Base-by-base conservation (phyloP, 2,888 invertebrate genomes). In the Andrena trimmerana region DNA sequence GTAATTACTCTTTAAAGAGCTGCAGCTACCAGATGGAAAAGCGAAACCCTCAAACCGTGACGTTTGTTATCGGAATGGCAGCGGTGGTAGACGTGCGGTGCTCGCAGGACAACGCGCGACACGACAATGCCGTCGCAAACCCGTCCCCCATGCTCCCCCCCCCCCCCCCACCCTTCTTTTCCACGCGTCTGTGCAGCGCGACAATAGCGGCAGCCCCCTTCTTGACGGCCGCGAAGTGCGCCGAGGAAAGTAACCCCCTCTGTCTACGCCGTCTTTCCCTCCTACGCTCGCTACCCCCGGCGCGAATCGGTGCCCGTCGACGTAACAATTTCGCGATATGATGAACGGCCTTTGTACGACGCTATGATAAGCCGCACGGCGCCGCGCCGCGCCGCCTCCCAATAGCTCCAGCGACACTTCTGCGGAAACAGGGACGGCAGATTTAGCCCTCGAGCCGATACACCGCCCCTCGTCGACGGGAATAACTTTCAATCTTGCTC, bases 171-270 rank as follows among this genome's bases (percentile, higher is more conserved):
- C 20, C 20, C 57, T 60, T 74, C 71, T 76, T 79, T 75, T 60
- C 77, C 67, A 73, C 80, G 77, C 73, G 76, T 68, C 78, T 81
- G 63, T 73, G 83, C 71, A 72, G 33, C 76, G 59, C 80, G 74
- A 88, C 88, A 88, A 88, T 83, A 74, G 76, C 81, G 20, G 20
- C 76, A 57, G 33, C 67, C 67, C 81, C 77, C 78, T 78, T 80
- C 78, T 85, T 83, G 70, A n/a, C 76, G 76, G 74, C 85, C 85
- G 81, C 85, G 78, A 84, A 86, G 80, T 86, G 79, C 79, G 60
- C 80, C 66, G 74, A 88, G 85, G 75, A 85, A 78, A 85, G 69
- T 83, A 81, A 54, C 62, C 73, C 59, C 52, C 75, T 60, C 31
- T n/a, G 20, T 62, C 57, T 57, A 20, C 36, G 52, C 20, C 33